phyloP scores from a whole-genome alignment of 2,888 invertebrate genomes.

The Phengaris alcon region DNA sequence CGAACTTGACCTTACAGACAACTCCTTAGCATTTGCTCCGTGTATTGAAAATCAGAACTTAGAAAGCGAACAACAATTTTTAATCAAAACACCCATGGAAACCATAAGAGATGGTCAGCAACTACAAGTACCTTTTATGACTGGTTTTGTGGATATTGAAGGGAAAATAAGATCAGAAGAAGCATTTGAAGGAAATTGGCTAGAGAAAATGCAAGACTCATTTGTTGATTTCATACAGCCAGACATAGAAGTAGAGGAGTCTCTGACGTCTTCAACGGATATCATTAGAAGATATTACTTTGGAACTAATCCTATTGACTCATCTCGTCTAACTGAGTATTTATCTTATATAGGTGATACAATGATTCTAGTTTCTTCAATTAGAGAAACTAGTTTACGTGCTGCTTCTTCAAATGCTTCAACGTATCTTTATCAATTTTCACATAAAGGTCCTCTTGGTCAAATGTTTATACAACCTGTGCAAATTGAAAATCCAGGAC shows the following conservation, averaged over 20 bases:
- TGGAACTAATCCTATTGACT: constrained; percentile 43
- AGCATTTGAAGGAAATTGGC: constrained; percentile 55
- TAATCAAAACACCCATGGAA: constrained; percentile 56
- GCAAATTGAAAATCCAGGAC: constrained; percentile 52
- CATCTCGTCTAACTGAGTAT: constrained; percentile 46
- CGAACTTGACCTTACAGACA: constrained; percentile 62
- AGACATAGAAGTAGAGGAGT: constrained; percentile 52
- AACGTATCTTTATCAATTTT: constrained; percentile 66
- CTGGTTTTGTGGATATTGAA: constrained; percentile 66
- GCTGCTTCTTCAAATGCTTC: constrained; percentile 43
- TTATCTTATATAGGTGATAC: constrained; percentile 64
- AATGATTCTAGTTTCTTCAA: constrained; percentile 61
- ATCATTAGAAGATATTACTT: constrained; percentile 57
- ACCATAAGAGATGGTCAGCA: constrained; percentile 52
- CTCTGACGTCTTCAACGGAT: constrained; percentile 40
- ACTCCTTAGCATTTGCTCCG: constrained; percentile 65
- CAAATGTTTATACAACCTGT: constrained; percentile 53
- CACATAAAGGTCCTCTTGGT: constrained; percentile 60
- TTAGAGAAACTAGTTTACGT: constrained; percentile 58
- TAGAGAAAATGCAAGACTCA: constrained; percentile 56
- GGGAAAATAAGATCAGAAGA: constrained; percentile 62
- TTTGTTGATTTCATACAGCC: constrained; percentile 62
- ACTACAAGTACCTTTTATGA: constrained; percentile 58
- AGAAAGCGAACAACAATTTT: constrained; percentile 49
- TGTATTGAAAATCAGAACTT: constrained; percentile 59